Base-by-base conservation (phyloP, 1,140 invertebrate species). In the Eriosoma lanigerum region DNA sequence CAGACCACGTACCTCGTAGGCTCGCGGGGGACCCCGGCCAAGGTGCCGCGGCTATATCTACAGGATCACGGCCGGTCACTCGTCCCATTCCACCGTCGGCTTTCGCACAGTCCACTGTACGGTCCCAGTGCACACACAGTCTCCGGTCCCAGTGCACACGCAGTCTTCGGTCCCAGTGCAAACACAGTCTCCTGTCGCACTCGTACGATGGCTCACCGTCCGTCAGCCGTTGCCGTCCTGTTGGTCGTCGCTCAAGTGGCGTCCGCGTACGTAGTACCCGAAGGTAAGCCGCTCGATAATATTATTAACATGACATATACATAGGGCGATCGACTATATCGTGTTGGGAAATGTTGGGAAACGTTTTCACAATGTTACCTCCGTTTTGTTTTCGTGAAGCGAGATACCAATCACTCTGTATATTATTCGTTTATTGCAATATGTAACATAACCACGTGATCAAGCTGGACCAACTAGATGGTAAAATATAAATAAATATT, bases 1-100 rank as follows among this genome's bases (percentile, higher is more conserved):
- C 66, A 70, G 66, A 50, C 44, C 68, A 72, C 68, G 68, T 72
- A 50, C n/a, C 64, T 10, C 19, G 29, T 64, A 17, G 46, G 44
- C 32, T 38, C 19, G 3, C 19, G 3, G 29, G 19, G 32, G 56
- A 29, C 58, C 8, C 58, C 32, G 17, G 9, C 15, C 9, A 48
- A 10, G 17, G 13, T 38, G n/a, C 17, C n/a, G 10, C 52, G 9
- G 24, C 68, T 72, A 72, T 72, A 72, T 72, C 17, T 52, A 52
- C 24, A 24, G 46, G 46, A 32, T 52, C 8, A 2, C 17, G 26
- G 19, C 26, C 48, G 46, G 24, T 13, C 46, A 21, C 19, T 29
- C 46, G 68, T 78, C 54, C 73, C 54, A 44, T 58, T 62, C 44
- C 73, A 32, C n/a, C 29, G n/a, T 12, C n/a, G 54, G 8, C 17